Base-by-base conservation (phyloP, 1,140 invertebrate genomes). In the Aphelinus atriplicis region DNA sequence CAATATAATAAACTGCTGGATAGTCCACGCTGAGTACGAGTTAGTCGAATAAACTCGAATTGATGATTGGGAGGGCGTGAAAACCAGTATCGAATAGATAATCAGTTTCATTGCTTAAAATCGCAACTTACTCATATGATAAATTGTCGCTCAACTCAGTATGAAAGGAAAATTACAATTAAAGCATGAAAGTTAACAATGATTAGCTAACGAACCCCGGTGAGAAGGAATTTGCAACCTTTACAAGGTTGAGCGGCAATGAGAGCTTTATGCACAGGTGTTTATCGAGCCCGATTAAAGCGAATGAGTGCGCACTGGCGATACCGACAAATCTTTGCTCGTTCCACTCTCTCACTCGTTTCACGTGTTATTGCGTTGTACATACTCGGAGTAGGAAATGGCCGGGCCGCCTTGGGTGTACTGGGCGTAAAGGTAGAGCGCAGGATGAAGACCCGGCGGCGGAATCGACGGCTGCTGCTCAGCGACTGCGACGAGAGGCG, bases 381-480 rank as follows among this genome's bases (percentile, higher is more conserved):
- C 81, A 66, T 87, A 87, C 78, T 88, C 87, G 72, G 85, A 82
- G 82, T 87, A 88, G 76, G 83, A 81, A 78, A 84, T 81, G 55
- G 85, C 55, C 64, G 84, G 73, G 69, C 76, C 84, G 74, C 81
- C 80, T 60, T 83, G 85, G 72, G 84, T 83, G 79, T 88, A 88
- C 83, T 87, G 87, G 73, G 87, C 86, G 78, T 88, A 87, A 63
- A 88, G 65, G 79, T 87, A 88, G 62, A 88, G 80, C 71, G 86
- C 85, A 77, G 87, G 86, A 77, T 88, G 85, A 79, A 88, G 80
- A 65, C 84, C 85, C 71, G 85, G 83, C 76, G 86, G 83, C 69
- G 83, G 80, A 61, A 83, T 81, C 67, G 77, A 76, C 64, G 80
- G 78, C 68, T 83, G 83, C 26, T 26, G 26, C 26, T 76, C 82